Base-by-base conservation (phyloP, 2,797 vertebrate species). In the Heteromormyrus szaboi region DNA sequence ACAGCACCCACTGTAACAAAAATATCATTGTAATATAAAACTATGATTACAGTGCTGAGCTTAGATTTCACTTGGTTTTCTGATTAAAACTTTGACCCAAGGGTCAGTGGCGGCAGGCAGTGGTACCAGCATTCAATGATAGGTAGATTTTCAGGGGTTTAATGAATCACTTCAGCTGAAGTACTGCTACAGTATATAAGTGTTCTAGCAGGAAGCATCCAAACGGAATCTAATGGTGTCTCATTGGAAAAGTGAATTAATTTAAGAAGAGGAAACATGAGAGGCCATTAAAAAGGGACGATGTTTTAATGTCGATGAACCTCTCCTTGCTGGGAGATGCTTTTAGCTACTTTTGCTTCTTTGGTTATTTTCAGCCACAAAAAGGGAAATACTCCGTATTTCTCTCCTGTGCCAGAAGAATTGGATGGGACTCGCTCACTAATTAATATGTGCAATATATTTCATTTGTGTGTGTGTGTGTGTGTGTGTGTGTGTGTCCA, bases 81-180 rank as follows among this genome's bases (percentile, higher is more conserved):
- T 85, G 44, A 85, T 85, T 85, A 50, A 85, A 85, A 50, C 81
- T 25, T 51, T 85, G 44, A 51, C 44, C 81, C 9, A 19, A 25
- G 81, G 81, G 22, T 46, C 76, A 8, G 76, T 46, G 76, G 41
- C 8, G 7, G 41, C 41, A n/a, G 2, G 29, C 37, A 46, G 19
- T n/a, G 41, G 17, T 46, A 81, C 41, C 41, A 22, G 1, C 41
- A 81, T 44, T 81, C 76, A 19, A 3, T 81, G 37, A 46, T 17
- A 81, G 76, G 76, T 46, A 46, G 17, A 81, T 46, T 81, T 41
- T 22, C 76, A 81, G 19, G 17, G 41, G 41, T 81, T 81, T 46
- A 81, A 81, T 81, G 41, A 81, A 81, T 50, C n/a, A 25, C 81
- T 25, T 48, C n/a, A 85, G 46, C 81, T 85, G 81, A 85, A 85